These are phyloP conservation scores for Oryzaephilus surinamensis DNA, from an alignment of 1,140 invertebrate species.

Conservation along the genomic window DNA sequence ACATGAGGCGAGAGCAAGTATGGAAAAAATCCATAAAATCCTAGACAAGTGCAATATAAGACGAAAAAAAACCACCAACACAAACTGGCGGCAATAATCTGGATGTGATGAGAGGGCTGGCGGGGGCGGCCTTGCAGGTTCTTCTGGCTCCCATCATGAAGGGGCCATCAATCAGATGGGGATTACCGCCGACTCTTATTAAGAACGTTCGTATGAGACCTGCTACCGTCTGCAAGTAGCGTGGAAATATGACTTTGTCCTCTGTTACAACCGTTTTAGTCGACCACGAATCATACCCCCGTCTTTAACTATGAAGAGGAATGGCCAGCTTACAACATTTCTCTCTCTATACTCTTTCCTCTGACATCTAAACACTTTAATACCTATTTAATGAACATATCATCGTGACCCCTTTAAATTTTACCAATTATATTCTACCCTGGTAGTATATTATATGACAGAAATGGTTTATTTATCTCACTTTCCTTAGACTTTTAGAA, in stretches of 20 bases:
- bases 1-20: too few relatives aligned
- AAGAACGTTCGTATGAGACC: constrained; percentile 28
- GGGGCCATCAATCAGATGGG: constrained; percentile 29
- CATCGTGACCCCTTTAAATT: too few relatives aligned
- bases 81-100: constrained; percentile 22
- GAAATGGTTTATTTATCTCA: too few relatives aligned
- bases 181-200: constrained; percentile 31
- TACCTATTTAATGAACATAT: constrained; percentile 16
- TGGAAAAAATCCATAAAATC: too few relatives aligned
- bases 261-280: constrained; percentile 15
- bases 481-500: too few relatives aligned
- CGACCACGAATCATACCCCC: constrained; percentile 10
- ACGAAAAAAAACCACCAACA: constrained; percentile 11
- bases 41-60: too few relatives aligned
- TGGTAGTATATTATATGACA: too few relatives aligned
- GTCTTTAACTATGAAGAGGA: constrained; percentile 12
- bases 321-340: constrained; percentile 10
- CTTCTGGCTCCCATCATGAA: constrained; percentile 22
- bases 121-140: constrained; percentile 11
- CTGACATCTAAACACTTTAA: too few relatives aligned
- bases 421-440: too few relatives aligned
- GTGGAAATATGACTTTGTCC: constrained; percentile 25
- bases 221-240: constrained; percentile 16
- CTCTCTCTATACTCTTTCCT: constrained; percentile 9
- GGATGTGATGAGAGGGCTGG: constrained; percentile 25